Evolutionary conservation across 2,113 vertebrate genomes (phyloP).

Genomic region (Alethe diademata): DNA sequence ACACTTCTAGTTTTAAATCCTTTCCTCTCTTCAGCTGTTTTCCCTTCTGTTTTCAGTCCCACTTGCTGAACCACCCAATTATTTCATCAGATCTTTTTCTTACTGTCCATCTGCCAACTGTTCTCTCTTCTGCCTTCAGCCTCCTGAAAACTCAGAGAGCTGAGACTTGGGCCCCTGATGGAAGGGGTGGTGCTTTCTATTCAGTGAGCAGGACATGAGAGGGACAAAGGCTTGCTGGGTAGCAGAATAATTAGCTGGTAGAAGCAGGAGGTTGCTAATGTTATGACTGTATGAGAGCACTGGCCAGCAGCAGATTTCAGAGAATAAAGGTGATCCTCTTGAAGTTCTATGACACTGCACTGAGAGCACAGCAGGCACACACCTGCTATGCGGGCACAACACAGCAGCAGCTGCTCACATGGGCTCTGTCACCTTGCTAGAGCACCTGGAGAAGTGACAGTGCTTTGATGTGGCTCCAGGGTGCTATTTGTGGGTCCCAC

Average conservation of each 20-base stretch:
- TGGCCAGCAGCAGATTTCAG: background rate
- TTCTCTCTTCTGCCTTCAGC: background rate
- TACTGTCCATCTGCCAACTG: background rate
- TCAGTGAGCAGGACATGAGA: background rate
- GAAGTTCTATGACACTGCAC: background rate
- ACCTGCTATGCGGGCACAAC: background rate
- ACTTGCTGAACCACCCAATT: background rate
- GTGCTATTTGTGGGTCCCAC: background rate
- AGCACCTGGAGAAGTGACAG: background rate
- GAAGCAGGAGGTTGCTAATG: background rate
- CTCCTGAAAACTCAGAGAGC: background rate
- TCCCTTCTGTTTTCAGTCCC: background rate
- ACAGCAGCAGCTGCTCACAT: background rate
- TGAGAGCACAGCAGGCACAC: background rate
- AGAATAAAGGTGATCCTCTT: background rate
- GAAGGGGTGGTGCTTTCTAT: background rate
- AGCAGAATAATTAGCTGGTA: background rate
- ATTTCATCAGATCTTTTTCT: background rate
- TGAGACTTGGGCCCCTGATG: background rate
- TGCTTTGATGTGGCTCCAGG: background rate
- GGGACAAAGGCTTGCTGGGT: background rate
- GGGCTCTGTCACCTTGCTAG: background rate
- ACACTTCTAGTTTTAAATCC: background rate
- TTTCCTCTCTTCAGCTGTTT: background rate
- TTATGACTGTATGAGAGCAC: background rate